Evolutionary conservation across 1,140 invertebrate genomes (phyloP).

Genomic region (Atta cephalotes): DNA sequence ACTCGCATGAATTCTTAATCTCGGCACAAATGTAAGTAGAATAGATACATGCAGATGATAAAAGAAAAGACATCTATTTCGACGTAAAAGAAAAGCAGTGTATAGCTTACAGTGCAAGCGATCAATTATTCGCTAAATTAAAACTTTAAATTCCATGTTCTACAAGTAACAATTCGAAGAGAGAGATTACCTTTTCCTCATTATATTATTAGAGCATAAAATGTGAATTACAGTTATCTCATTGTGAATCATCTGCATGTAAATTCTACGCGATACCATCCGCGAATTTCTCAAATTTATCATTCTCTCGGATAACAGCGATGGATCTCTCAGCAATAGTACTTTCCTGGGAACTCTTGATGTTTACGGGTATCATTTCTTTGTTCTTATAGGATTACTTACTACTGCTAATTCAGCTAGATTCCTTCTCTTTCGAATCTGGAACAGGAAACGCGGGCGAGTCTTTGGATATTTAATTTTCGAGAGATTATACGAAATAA

Average conservation of each 20-base stretch:
- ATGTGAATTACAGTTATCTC: slow-evolving; percentile 29
- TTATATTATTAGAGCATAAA: slow-evolving; percentile 14
- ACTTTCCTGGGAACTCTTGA: slow-evolving; percentile 67
- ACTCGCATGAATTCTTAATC: slow-evolving; percentile 39
- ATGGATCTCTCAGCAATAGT: slow-evolving; percentile 66
- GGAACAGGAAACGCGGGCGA: slow-evolving; percentile 69
- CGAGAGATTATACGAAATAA: slow-evolving; percentile 2
- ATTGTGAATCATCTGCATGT: slow-evolving; percentile 64
- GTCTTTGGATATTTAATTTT: slow-evolving; percentile 14
- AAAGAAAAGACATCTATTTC: not conserved
- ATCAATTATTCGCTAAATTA: slow-evolving; percentile 29
- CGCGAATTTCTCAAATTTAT: slow-evolving; percentile 36
- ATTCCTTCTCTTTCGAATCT: slow-evolving; percentile 87
- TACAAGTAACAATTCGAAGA: not conserved
- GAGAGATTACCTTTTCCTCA: not conserved
- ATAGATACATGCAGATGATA: slow-evolving; percentile 55
- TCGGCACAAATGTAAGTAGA: slow-evolving; percentile 53
- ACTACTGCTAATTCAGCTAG: slow-evolving; percentile 83
- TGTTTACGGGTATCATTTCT: slow-evolving; percentile 63
- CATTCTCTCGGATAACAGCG: slow-evolving; percentile 49
- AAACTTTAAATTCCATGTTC: slow-evolving; percentile 1
- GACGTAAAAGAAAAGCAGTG: slow-evolving; percentile 19
- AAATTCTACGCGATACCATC: slow-evolving; percentile 40
- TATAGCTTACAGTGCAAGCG: slow-evolving; percentile 26
- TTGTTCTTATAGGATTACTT: slow-evolving; percentile 64